Percentiles rank a stretch among this genome's conserved stretches.
Evolutionary conservation across 2,797 vertebrate genomes (phyloP).

Genomic region (Megaceryle alcyon): DNA sequence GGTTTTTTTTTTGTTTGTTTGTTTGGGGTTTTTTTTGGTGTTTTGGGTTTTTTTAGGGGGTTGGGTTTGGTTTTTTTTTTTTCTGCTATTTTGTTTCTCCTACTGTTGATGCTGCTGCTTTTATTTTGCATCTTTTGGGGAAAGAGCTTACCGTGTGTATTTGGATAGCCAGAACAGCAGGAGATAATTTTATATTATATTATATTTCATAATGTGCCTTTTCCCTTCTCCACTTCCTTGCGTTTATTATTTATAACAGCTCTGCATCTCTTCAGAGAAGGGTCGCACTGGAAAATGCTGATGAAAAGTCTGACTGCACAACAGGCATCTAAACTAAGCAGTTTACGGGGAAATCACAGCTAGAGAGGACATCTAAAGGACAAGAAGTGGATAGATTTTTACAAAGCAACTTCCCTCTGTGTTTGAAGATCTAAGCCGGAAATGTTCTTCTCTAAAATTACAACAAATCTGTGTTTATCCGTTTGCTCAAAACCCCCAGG

Average conservation of each 20-base stretch:
- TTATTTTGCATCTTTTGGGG: background rate
- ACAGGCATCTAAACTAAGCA: background rate
- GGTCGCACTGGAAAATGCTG: background rate
- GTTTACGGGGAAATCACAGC: background rate
- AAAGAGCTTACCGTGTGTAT: background rate
- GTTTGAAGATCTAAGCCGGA: background rate
- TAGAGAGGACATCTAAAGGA: background rate
- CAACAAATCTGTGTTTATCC: background rate
- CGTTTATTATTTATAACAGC: background rate
- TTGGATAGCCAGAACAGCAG: background rate
- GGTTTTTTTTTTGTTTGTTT: no score
- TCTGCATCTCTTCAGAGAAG: background rate
- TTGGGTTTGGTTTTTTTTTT: background rate
- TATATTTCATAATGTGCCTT: background rate
- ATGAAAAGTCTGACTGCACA: background rate
- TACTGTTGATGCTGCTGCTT: background rate
- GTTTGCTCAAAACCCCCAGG: background rate
- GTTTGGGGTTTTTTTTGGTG: no score
- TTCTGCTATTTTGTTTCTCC: background rate
- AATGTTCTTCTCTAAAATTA: background rate
- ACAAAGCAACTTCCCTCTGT: background rate
- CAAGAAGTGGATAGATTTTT: background rate
- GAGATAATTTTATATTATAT: background rate
- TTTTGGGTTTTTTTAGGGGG: rapidly evolving
- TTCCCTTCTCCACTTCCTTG: background rate